Percentiles rank a stretch among this genome's conserved stretches.
Conservation (phyloP, 2,888 invertebrate species). For the Synanthedon vespiformis region DNA sequence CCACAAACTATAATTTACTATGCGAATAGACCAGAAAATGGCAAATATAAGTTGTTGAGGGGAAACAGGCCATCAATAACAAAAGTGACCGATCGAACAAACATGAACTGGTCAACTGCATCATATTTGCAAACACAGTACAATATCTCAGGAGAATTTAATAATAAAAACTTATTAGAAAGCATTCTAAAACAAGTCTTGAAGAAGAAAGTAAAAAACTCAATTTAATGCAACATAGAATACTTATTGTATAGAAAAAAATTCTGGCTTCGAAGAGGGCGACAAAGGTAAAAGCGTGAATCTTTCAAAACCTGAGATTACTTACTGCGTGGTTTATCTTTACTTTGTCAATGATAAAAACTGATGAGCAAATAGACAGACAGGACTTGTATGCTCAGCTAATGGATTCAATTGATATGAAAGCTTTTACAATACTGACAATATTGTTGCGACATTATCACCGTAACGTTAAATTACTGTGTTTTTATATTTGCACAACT, state of each 20-base stretch:
- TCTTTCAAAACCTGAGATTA: not conserved
- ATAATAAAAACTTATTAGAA: no score
- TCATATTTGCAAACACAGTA: not conserved
- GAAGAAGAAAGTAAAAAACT: no score
- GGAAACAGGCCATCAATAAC: slow-evolving; percentile 62
- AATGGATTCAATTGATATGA: slow-evolving; percentile 71
- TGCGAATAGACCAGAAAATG: slow-evolving; percentile 9
- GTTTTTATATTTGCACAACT: slow-evolving; percentile 14
- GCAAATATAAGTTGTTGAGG: slow-evolving; percentile 31
- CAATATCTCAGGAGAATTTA: no score
- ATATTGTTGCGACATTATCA: slow-evolving; percentile 43
- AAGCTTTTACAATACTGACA: slow-evolving; percentile 67
- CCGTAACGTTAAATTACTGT: slow-evolving; percentile 39
- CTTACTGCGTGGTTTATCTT: not conserved
- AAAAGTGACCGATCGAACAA: slow-evolving; percentile 65
- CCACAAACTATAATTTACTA: not conserved
- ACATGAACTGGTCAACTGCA: slow-evolving; percentile 44
- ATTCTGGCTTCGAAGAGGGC: no score
- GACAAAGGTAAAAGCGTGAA: no score
- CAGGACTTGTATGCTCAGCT: slow-evolving; percentile 65
- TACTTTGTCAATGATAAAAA: slow-evolving; percentile 54
- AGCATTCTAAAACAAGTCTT: no score
- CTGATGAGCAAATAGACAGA: slow-evolving; percentile 68
- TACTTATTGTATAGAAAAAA: no score
- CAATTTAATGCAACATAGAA: no score